Base-by-base conservation (phyloP, 2,113 vertebrate genomes). In the Megalops atlanticus region DNA sequence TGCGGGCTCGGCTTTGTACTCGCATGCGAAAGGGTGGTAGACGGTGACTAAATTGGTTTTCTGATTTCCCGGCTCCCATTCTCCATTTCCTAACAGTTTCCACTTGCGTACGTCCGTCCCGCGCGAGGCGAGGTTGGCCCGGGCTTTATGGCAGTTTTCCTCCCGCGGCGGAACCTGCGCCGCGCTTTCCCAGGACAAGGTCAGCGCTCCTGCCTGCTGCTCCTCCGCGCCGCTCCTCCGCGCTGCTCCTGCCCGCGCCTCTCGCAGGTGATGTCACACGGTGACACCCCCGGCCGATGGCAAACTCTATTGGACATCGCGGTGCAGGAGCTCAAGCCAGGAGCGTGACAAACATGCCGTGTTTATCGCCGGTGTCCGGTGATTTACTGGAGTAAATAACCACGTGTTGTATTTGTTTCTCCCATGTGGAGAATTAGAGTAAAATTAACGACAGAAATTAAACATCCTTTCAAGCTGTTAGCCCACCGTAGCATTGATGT, bases 81-180 rank as follows among this genome's bases (percentile, higher is more conserved):
- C 91, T 95, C 95, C 94, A 93, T 94, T 98, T 98, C 97, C 97
- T 97, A 95, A 94, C 85, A 93, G 88, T 97, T 98, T 98, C 96
- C 96, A 97, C 93, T 96, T 97, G 95, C 96, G 96, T 96, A 96
- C 83, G 95, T 97, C 92, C 92, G 93, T 92, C 91, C n/a, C 94
- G 94, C 91, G 91, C 91, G 86, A 91, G 84, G 93, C 92, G 93
- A 93, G 88, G 88, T 91, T 91, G 85, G 90, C 91, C 81, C 80
- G 84, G 72, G 82, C 87, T 91, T 93, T 93, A 89, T 91, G 88
- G 87, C 90, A 87, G 73, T 41, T 90, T 91, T 92, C 91, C 91
- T 92, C 91, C 89, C 93, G 94, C 92, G 91, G 89, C 92, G 94
- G 92, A 94, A 93, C 91, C 83, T 41, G 81, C 85, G 77, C 81